Base-by-base conservation (phyloP, 2,888 invertebrate species). In the Rhingia rostrata region DNA sequence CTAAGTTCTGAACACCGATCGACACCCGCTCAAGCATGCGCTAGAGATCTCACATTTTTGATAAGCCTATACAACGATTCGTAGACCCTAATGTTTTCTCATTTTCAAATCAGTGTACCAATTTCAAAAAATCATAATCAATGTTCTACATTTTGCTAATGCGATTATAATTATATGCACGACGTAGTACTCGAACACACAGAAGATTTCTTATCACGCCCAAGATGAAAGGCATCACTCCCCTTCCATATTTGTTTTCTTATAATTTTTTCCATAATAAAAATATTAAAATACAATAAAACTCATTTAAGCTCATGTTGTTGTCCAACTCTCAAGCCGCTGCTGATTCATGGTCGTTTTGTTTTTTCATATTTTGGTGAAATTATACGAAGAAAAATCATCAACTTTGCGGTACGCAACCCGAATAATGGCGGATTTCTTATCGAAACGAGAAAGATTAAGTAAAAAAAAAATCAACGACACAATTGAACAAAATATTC, bases 341-440 rank as follows among this genome's bases (percentile, higher is more conserved):
- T 35, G 14, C 22, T 53, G 53, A 66, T 32, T 66, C 66, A 66
- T 66, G 66, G 10, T 14, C 35, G 32, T 3, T 49, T 47, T 35
- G 9, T 6, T 54, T 37, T 41, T 32, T 12, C 9, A 41, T 33
- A 53, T 39, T 22, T 53, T 53, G 12, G 41, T 53, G 6, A 66
- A 53, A 53, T 66, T 30, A 4, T 41, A 6, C 32, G 30, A n/a
- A n/a, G 1, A n/a, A 32, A 53, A 14, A n/a, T 33, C 7, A 49
- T 41, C 41, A 61, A 53, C 43, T n/a, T 53, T 72, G 43, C 53
- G 53, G 72, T 61, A 14, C 7, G 22, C 51, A 30, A 53, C 51
- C 43, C 22, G 12, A 49, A 60, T 30, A 41, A 22, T 53, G 39
- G 35, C 41, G 43, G 43, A 35, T 35, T 72, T 30, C 60, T 61